Conservation (phyloP, 2,797 vertebrate species). For the Spea hammondii region DNA sequence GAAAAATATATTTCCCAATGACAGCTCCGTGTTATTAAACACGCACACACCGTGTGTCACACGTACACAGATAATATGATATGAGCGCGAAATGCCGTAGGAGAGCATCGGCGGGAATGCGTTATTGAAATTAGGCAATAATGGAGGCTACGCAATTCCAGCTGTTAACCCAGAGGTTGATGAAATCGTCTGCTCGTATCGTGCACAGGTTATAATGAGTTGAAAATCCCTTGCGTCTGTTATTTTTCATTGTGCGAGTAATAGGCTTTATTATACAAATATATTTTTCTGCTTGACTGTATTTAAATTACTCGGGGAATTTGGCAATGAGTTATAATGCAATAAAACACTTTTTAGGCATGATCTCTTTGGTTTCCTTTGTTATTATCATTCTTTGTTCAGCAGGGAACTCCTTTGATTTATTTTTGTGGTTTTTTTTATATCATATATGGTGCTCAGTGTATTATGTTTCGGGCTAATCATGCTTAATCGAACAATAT, state of each 20-base stretch:
- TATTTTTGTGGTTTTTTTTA: no score
- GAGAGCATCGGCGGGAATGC: conserved; percentile 20
- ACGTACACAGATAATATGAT: conserved; percentile 4
- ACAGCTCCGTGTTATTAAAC: not conserved
- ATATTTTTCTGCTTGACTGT: conserved; percentile 38
- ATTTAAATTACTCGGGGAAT: conserved; percentile 44
- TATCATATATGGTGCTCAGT: no score
- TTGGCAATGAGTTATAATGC: conserved; percentile 22
- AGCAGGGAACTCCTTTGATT: not conserved
- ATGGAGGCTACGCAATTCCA: conserved; percentile 25
- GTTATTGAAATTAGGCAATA: conserved; percentile 34
- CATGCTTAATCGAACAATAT: no score
- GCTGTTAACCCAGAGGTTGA: conserved; percentile 27
- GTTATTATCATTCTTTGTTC: not conserved
- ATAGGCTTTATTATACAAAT: conserved; percentile 47
- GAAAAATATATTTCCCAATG: not conserved
- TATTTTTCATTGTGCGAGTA: conserved; percentile 43
- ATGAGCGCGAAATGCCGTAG: conserved; percentile 1
- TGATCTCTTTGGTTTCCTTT: conserved; percentile 4
- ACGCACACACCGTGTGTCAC: not conserved
- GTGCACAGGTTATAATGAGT: conserved; percentile 28
- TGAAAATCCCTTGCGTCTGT: conserved; percentile 37
- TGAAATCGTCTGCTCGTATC: conserved; percentile 27
- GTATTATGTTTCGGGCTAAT: no score
- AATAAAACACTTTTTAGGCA: conserved; percentile 17